These are phyloP conservation scores for Drosophila chauvacae DNA, from an alignment of 1,140 invertebrate species.

Conservation along the genomic window DNA sequence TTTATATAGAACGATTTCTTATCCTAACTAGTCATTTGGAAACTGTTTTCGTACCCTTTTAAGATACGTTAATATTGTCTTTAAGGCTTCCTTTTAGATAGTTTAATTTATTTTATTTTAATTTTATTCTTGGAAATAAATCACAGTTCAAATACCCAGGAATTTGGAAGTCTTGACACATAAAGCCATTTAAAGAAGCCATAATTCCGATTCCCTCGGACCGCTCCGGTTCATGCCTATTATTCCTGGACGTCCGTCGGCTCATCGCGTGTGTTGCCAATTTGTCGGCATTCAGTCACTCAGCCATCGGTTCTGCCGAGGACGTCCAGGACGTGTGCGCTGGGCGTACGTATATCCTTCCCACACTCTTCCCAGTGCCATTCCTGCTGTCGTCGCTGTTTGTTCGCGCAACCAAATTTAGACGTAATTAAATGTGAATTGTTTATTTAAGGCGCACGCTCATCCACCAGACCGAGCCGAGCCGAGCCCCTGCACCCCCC, in stretches of 20 bases:
- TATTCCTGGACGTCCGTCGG: constrained; percentile 68
- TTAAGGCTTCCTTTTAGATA: not conserved
- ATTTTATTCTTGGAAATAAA: too few relatives aligned
- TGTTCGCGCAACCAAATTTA: constrained; percentile 84
- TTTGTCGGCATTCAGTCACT: constrained; percentile 81
- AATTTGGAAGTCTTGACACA: constrained; percentile 22
- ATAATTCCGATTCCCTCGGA: constrained; percentile 70
- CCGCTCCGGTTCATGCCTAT: constrained; percentile 59
- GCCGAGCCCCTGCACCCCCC: not conserved
- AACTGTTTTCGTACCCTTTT: not conserved
- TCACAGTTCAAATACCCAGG: not conserved
- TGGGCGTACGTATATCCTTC: constrained; percentile 29
- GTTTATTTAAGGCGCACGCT: constrained; percentile 84
- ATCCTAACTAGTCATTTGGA: too few relatives aligned
- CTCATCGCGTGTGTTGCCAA: constrained; percentile 82
- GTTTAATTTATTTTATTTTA: too few relatives aligned
- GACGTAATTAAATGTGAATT: constrained; percentile 84
- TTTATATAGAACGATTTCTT: not conserved
- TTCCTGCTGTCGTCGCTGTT: constrained; percentile 79
- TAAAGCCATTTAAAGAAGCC: constrained; percentile 75
- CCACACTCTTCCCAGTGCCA: constrained; percentile 10
- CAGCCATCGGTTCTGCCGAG: constrained; percentile 58
- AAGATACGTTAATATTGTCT: not conserved
- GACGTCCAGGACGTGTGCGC: constrained; percentile 39
- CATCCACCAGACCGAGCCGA: constrained; percentile 28